Evolutionary conservation across 2,113 vertebrate genomes (phyloP).

Genomic region (Ardeotis arabs): DNA sequence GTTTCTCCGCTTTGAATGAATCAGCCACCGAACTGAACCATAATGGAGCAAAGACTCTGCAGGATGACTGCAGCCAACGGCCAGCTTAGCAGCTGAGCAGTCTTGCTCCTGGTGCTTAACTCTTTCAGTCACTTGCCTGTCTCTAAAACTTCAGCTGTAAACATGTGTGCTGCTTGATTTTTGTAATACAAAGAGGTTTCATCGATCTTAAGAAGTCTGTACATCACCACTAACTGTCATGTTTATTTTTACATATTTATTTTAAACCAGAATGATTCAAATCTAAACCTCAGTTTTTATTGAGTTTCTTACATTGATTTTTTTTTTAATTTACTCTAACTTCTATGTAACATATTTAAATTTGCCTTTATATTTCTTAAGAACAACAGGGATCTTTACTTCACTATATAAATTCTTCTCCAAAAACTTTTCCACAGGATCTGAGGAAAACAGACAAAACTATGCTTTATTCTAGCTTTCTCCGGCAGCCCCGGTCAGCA

Average conservation of each 20-base stretch:
- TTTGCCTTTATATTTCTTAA: background rate
- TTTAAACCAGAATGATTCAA: background rate
- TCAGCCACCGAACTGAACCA: constrained; percentile 1
- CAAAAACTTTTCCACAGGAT: background rate
- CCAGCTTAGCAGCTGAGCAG: constrained; percentile 26
- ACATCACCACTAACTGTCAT: background rate
- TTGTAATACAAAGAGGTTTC: background rate
- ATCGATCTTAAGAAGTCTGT: background rate
- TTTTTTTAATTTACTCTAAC: background rate
- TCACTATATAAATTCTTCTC: background rate
- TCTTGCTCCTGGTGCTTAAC: constrained; percentile 47
- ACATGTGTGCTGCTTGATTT: background rate
- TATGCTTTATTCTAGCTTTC: background rate
- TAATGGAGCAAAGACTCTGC: background rate
- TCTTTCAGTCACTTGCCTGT: background rate
- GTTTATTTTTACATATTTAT: background rate
- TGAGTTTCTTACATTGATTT: background rate
- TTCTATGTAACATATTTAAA: background rate
- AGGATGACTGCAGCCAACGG: constrained; percentile 1
- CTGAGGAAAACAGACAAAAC: background rate
- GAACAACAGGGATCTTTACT: background rate
- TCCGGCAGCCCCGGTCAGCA: background rate
- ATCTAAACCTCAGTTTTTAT: background rate
- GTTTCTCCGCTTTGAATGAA: constrained; percentile 40
- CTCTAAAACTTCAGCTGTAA: background rate